These are phyloP conservation scores for Chionodraco myersi DNA, from an alignment of 2,113 vertebrate genomes.

Conservation along the genomic window DNA sequence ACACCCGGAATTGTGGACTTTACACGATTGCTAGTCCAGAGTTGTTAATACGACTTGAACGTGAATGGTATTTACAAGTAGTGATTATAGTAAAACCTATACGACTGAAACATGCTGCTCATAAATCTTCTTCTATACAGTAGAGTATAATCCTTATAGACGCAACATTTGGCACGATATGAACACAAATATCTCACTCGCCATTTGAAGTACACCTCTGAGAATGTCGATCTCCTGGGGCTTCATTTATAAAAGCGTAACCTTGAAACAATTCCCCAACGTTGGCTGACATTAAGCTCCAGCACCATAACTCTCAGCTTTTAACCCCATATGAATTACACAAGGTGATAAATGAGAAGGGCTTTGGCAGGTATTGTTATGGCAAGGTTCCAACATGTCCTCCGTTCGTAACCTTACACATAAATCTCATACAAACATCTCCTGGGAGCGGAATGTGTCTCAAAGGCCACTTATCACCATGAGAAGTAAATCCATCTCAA, in stretches of 20 bases:
- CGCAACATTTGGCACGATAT: background rate
- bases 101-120: background rate
- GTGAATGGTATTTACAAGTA: background rate
- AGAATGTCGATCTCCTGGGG: background rate
- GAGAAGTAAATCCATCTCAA: background rate
- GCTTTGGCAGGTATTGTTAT: background rate
- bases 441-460: background rate
- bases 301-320: background rate
- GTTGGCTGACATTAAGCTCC: background rate
- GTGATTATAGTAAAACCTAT: background rate
- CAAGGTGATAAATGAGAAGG: background rate
- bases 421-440: conserved; percentile 26
- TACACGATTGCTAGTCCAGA: background rate
- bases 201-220: background rate
- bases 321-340: background rate
- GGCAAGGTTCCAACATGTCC: background rate
- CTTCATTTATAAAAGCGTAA: background rate
- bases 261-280: background rate
- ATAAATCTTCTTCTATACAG: background rate
- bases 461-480: conserved; percentile 11
- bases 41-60: background rate
- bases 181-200: background rate
- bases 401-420: background rate
- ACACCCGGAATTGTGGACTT: background rate
- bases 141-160: background rate